These are phyloP conservation scores for Lepilemur ruficaudatus DNA, from an alignment of 2,797 vertebrate species.

Conservation along the genomic window DNA sequence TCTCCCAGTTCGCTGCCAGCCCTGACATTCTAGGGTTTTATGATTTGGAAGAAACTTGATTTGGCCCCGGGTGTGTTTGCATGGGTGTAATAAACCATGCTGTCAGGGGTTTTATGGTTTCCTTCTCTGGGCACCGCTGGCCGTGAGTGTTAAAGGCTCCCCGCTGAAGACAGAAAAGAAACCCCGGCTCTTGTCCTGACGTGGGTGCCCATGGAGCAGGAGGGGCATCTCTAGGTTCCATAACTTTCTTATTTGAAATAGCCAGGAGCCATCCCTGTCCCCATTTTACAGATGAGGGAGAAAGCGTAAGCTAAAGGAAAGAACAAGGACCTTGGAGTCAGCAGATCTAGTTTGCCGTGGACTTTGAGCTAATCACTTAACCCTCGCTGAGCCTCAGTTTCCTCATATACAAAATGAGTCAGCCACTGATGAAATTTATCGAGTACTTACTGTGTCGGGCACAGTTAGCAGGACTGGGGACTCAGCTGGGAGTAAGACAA, in stretches of 20 bases:
- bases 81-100: background rate
- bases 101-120: background rate
- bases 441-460: too few species aligned
- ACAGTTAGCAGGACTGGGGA: background rate
- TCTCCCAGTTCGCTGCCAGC: background rate
- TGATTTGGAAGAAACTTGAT: background rate
- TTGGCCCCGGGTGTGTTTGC: background rate
- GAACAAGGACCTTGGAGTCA: background rate
- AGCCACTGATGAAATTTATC: background rate
- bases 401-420: too few species aligned
- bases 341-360: background rate
- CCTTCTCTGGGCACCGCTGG: background rate
- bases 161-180: background rate
- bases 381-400: background rate
- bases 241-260: background rate
- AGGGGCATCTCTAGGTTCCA: background rate
- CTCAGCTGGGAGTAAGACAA: background rate
- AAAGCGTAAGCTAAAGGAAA: background rate
- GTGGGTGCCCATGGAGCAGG: background rate
- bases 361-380: background rate
- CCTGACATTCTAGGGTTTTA: background rate
- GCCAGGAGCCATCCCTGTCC: background rate
- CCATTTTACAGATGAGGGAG: background rate
- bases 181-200: background rate
- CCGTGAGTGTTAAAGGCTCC: background rate